Evolutionary conservation across 2,797 vertebrate genomes (phyloP).

Genomic region (Hippoglossus hippoglossus): DNA sequence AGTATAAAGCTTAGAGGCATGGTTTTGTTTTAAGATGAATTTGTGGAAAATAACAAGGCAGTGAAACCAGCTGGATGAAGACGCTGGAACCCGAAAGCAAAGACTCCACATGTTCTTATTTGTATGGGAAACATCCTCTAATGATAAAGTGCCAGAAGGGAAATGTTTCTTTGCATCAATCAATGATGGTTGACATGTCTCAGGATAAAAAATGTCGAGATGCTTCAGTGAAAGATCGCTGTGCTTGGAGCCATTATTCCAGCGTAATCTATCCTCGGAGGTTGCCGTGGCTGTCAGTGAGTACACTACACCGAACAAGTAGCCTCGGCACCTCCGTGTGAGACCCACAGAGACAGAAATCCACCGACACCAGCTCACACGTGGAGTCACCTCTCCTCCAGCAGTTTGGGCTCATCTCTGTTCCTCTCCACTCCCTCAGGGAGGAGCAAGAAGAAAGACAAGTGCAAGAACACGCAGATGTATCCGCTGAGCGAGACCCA

Average conservation of each 20-base stretch:
- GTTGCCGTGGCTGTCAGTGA: not conserved
- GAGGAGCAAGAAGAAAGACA: slow-evolving; percentile 97
- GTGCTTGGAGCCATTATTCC: slow-evolving; percentile 31
- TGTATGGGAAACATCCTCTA: slow-evolving; percentile 20
- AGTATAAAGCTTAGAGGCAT: slow-evolving; percentile 2
- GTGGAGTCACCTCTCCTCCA: slow-evolving; percentile 23
- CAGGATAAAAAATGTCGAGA: slow-evolving; percentile 23
- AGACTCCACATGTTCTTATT: not conserved
- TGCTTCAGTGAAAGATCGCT: slow-evolving; percentile 29
- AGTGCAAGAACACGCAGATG: slow-evolving; percentile 94
- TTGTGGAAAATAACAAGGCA: not conserved
- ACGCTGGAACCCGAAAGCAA: not conserved
- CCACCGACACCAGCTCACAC: slow-evolving; percentile 1
- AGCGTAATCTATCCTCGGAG: slow-evolving; percentile 31
- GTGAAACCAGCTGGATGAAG: not conserved
- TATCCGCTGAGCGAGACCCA: slow-evolving; percentile 96
- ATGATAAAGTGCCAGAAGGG: slow-evolving; percentile 28
- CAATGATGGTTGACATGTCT: slow-evolving; percentile 23
- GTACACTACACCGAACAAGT: slow-evolving; percentile 1
- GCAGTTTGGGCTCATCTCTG: slow-evolving; percentile 13
- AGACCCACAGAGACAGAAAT: slow-evolving; percentile 24
- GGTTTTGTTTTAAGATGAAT: slow-evolving; percentile 7
- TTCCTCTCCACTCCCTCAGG: slow-evolving; percentile 77
- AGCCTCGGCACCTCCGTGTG: not conserved
- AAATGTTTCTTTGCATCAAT: slow-evolving; percentile 25